Conservation (phyloP, 2,797 vertebrate genomes). For the Erpetoichthys calabaricus region DNA sequence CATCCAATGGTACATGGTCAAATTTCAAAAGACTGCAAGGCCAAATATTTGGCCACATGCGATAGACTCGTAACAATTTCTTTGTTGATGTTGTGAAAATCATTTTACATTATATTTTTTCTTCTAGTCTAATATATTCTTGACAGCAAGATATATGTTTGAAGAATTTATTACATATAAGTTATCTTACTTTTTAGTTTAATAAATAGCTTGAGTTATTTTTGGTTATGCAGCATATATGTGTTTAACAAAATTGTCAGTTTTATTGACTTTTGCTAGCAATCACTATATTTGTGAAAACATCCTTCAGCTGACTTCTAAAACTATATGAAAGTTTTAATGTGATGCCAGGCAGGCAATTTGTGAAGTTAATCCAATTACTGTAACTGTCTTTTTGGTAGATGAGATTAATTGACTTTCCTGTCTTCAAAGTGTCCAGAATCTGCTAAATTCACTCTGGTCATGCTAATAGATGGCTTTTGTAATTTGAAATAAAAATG, state of each 20-base stretch:
- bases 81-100: too few species aligned
- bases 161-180: too few species aligned
- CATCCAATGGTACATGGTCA: too few species aligned
- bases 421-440: constrained; percentile 13
- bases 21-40: too few species aligned
- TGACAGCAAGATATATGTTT: too few species aligned
- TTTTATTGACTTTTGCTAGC: constrained; percentile 5
- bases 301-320: constrained; percentile 11
- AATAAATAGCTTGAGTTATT: too few species aligned
- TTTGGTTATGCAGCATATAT: neutral
- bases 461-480: constrained; percentile 4
- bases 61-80: too few species aligned
- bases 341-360: constrained; percentile 10
- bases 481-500: constrained; percentile 8
- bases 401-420: constrained; percentile 13
- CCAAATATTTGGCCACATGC: too few species aligned
- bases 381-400: constrained; percentile 4
- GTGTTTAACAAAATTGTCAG: constrained; percentile 11
- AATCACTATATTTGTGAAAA: neutral
- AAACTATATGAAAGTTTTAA: constrained; percentile 3
- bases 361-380: constrained; percentile 13
- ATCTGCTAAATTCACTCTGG: constrained; percentile 10
- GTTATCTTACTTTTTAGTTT: too few species aligned
- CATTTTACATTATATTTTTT: too few species aligned
- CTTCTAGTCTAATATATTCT: too few species aligned